A percentile compares a stretch with the other conserved stretches of the same genome.
Evolutionary conservation across 2,113 vertebrate genomes (phyloP).

Genomic region (Spea multiplicata): DNA sequence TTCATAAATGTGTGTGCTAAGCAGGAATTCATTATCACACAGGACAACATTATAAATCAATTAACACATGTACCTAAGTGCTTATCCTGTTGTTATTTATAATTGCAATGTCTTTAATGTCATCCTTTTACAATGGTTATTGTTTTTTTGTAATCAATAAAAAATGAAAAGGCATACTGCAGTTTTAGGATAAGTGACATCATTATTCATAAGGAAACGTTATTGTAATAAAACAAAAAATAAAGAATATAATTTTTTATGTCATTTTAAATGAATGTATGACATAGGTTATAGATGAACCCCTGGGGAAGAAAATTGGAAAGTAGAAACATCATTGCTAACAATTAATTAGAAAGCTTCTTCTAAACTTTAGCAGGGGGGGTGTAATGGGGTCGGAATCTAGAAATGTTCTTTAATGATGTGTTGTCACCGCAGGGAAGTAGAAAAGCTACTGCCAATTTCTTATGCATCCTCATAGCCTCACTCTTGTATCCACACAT

Average conservation of each 20-base stretch:
- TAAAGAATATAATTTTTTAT: background rate
- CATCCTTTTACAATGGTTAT: no score
- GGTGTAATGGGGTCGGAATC: constrained; percentile 42
- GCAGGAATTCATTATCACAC: no score
- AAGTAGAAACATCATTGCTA: constrained; percentile 47
- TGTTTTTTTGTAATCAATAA: no score
- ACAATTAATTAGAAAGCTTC: constrained; percentile 53
- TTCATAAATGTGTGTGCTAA: no score
- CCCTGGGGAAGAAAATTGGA: constrained; percentile 38
- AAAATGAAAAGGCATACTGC: no score
- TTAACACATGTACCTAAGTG: no score
- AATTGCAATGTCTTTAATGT: no score
- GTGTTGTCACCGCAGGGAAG: constrained; percentile 52
- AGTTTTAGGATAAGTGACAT: background rate
- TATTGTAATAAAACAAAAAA: background rate
- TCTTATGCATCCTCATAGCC: constrained; percentile 34
- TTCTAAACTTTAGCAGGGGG: constrained; percentile 38
- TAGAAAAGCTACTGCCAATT: constrained; percentile 47
- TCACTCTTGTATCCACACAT: background rate
- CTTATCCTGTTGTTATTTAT: no score
- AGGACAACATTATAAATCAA: no score
- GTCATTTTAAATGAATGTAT: background rate
- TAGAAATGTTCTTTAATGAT: constrained; percentile 36
- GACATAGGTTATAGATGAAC: constrained; percentile 23
- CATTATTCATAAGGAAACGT: background rate